Conservation (phyloP, 2,888 invertebrate species). For the Acheta domesticus region DNA sequence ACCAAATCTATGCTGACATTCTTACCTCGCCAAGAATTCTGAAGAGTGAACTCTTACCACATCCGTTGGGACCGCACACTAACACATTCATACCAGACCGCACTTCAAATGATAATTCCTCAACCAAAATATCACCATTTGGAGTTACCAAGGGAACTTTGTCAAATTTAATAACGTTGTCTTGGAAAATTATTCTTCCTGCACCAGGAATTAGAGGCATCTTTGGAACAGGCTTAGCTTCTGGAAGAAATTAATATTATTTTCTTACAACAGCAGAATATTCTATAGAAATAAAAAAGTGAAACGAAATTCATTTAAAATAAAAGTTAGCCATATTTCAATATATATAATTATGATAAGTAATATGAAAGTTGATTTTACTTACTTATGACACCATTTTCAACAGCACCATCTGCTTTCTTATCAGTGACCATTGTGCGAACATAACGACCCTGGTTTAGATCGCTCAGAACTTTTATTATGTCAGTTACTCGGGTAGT, state of each 20-base stretch:
- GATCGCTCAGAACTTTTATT: slow-evolving; percentile 74
- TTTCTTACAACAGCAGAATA: background rate
- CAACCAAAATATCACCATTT: slow-evolving; percentile 91
- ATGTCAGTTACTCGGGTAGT: slow-evolving; percentile 91
- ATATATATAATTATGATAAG: background rate
- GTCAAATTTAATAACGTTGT: slow-evolving; percentile 88
- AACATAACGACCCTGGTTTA: slow-evolving; percentile 73
- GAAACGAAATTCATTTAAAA: background rate
- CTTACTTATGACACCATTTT: slow-evolving; percentile 53
- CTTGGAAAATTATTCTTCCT: slow-evolving; percentile 76
- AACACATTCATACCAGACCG: slow-evolving; percentile 93
- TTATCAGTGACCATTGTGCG: slow-evolving; percentile 62
- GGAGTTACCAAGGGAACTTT: slow-evolving; percentile 94
- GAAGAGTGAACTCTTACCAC: slow-evolving; percentile 96
- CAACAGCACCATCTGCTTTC: slow-evolving; percentile 39
- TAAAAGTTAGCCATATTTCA: background rate
- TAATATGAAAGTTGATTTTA: background rate
- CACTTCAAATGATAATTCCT: slow-evolving; percentile 86
- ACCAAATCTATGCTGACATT: slow-evolving; percentile 12
- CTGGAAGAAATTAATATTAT: background rate
- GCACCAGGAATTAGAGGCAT: slow-evolving; percentile 63
- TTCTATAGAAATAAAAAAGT: too few relatives aligned
- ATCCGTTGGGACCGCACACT: slow-evolving; percentile 98
- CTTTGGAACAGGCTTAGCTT: slow-evolving; percentile 33
- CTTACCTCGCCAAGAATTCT: slow-evolving; percentile 83